A percentile compares a stretch with the other conserved stretches of the same genome.
These are phyloP conservation scores for Globodera rostochiensis DNA, from an alignment of 1,140 invertebrate species.

Conservation along the genomic window DNA sequence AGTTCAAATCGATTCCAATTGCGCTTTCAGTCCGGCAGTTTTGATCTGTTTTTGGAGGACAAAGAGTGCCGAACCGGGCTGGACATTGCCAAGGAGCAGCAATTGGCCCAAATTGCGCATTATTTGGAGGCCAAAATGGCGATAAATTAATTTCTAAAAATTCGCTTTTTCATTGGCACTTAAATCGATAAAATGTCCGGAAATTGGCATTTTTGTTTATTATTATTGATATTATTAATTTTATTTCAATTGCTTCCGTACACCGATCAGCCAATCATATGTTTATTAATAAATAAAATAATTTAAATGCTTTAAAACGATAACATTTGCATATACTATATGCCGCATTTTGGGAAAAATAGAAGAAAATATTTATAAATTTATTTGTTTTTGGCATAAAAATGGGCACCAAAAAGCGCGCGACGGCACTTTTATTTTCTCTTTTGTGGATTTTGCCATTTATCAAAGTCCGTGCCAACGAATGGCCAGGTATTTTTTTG, in stretches of 20 bases:
- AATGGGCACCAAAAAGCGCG: too few species aligned
- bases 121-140: constrained; percentile 29
- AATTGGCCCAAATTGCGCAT: constrained; percentile 16
- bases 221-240: too few species aligned
- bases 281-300: too few species aligned
- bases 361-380: too few species aligned
- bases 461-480: neutral
- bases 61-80: constrained; percentile 18
- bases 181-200: too few species aligned
- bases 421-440: neutral
- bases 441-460: neutral
- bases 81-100: constrained; percentile 25
- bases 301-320: too few species aligned
- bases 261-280: too few species aligned
- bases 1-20: constrained; percentile 2
- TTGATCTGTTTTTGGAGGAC: constrained; percentile 16
- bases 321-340: too few species aligned
- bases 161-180: neutral
- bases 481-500: neutral
- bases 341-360: too few species aligned
- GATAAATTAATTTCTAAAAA: neutral
- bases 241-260: too few species aligned
- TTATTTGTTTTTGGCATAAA: too few species aligned
- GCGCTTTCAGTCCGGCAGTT: constrained; percentile 10
- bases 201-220: neutral